Conservation (phyloP, 1,140 invertebrate genomes). For the Drosophila grimshawi region DNA sequence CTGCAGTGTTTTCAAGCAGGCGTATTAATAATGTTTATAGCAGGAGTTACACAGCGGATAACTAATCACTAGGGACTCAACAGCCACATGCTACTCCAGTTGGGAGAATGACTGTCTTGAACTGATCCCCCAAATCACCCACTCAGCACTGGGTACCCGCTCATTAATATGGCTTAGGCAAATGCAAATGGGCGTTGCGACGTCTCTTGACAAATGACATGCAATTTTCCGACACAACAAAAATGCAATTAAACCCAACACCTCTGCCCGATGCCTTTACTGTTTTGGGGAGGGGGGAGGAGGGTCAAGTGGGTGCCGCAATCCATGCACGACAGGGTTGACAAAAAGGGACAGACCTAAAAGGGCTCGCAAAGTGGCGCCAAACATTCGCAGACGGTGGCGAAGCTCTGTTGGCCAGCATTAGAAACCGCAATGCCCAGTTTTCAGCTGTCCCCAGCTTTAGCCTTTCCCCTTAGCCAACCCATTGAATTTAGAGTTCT, state of each 20-base stretch:
- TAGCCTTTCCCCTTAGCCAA: neutral
- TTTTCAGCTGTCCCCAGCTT: constrained; percentile 12
- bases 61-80: constrained; percentile 13
- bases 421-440: constrained; percentile 20
- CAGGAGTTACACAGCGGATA: neutral
- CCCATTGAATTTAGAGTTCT: neutral
- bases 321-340: constrained; percentile 36
- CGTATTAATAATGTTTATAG: neutral
- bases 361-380: constrained; percentile 47
- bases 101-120: neutral
- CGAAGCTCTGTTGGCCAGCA: constrained; percentile 49
- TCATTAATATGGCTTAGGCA: constrained; percentile 78
- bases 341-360: constrained; percentile 34
- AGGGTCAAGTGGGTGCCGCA: neutral
- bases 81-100: neutral
- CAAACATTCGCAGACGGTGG: constrained; percentile 56
- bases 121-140: constrained; percentile 46
- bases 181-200: constrained; percentile 56
- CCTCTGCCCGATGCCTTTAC: constrained; percentile 21
- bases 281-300: neutral
- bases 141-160: constrained; percentile 29
- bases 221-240: constrained; percentile 72
- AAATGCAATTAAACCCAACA: constrained; percentile 75
- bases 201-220: constrained; percentile 72
- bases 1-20: neutral